Evolutionary conservation across 2,888 invertebrate species (phyloP).

Genomic region (Tyria jacobaeae): DNA sequence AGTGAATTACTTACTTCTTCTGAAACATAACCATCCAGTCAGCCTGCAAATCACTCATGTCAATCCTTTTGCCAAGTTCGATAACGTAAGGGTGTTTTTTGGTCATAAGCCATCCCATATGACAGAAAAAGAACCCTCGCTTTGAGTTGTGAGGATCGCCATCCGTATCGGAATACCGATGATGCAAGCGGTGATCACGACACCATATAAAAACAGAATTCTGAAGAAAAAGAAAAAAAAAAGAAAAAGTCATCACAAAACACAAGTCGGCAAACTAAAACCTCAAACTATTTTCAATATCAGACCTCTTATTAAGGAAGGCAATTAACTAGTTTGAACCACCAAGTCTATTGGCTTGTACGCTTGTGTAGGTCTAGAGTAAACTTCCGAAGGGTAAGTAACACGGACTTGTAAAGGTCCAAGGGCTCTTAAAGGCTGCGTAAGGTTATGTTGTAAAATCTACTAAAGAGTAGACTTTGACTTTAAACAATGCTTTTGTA

Average conservation of each 20-base stretch:
- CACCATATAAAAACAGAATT: constrained; percentile 92
- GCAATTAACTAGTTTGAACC: not conserved
- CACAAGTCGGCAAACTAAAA: not conserved
- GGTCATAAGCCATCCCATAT: constrained; percentile 94
- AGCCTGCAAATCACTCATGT: constrained; percentile 91
- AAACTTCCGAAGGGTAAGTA: too few relatives aligned
- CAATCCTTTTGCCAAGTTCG: constrained; percentile 88
- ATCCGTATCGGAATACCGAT: constrained; percentile 90
- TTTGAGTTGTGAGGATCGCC: constrained; percentile 93
- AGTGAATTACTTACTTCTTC: constrained; percentile 87
- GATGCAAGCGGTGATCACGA: constrained; percentile 93
- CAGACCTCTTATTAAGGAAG: not conserved
- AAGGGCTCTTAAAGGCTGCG: too few relatives aligned
- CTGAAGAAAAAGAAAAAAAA: constrained; percentile 68
- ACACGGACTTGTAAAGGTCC: too few relatives aligned
- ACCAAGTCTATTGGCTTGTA: not conserved
- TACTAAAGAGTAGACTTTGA: too few relatives aligned
- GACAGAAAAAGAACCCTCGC: constrained; percentile 95
- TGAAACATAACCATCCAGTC: constrained; percentile 92
- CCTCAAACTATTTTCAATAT: not conserved
- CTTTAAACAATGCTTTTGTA: too few relatives aligned
- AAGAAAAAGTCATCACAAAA: too few relatives aligned
- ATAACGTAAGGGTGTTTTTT: constrained; percentile 92
- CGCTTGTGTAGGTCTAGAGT: not conserved
- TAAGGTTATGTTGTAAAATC: too few relatives aligned